phyloP scores from a whole-genome alignment of 2,888 invertebrate genomes.

The Metellina segmentata region DNA sequence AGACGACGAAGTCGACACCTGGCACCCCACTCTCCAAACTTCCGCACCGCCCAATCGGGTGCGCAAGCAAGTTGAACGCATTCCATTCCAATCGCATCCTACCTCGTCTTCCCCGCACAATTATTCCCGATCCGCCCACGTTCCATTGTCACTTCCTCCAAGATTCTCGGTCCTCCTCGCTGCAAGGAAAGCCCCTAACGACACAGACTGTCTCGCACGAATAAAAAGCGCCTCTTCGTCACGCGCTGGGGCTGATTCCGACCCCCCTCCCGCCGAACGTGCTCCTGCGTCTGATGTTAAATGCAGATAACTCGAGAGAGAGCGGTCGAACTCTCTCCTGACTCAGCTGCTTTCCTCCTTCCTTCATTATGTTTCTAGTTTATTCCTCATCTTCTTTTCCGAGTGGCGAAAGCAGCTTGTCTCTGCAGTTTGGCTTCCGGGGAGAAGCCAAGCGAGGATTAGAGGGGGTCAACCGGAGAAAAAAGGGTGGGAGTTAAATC shows the following conservation, averaged over 20 bases:
- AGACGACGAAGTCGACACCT: no score
- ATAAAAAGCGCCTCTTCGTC: not conserved
- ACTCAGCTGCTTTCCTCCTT: slow-evolving; percentile 16
- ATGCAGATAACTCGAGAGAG: slow-evolving; percentile 34
- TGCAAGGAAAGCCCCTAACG: not conserved
- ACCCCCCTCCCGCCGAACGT: slow-evolving; percentile 25
- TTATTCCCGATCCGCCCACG: no score
- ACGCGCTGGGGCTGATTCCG: not conserved
- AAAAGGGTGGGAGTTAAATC: not conserved
- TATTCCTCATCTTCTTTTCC: not conserved
- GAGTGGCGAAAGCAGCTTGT: not conserved
- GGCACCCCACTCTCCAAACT: no score
- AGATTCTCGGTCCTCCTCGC: no score
- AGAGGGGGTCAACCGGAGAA: not conserved
- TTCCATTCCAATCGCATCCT: no score
- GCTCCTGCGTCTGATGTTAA: slow-evolving; percentile 47
- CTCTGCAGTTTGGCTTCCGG: slow-evolving; percentile 4
- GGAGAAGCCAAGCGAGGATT: not conserved
- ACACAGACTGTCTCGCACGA: not conserved
- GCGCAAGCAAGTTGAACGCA: no score
- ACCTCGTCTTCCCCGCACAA: no score
- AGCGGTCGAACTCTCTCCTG: slow-evolving; percentile 9
- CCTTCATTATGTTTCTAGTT: slow-evolving; percentile 6
- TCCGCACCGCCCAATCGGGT: no score
- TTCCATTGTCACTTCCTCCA: no score